Conservation (phyloP, 2,888 invertebrate species). For the Gnatocerus cornutus region DNA sequence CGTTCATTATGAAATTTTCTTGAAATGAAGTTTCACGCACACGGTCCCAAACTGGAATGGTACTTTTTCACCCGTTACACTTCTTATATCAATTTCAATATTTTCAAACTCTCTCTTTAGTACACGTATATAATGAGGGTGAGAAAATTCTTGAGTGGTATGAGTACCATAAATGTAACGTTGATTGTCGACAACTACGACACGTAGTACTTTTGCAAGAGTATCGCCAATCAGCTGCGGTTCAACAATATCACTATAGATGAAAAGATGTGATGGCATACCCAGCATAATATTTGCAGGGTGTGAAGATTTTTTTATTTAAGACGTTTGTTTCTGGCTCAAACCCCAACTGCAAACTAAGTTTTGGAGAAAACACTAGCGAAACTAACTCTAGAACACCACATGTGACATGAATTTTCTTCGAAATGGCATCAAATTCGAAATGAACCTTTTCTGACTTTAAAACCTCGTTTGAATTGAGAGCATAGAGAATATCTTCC, state of each 20-base stretch:
- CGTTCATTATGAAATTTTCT: slow-evolving; percentile 16
- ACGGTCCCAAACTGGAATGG: slow-evolving; percentile 49
- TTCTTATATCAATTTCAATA: no score
- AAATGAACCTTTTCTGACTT: slow-evolving; percentile 39
- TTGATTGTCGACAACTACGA: slow-evolving; percentile 52
- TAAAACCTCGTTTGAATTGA: slow-evolving; percentile 49
- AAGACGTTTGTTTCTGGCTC: slow-evolving; percentile 33
- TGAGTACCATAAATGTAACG: slow-evolving; percentile 50
- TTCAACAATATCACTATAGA: slow-evolving; percentile 53
- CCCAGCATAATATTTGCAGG: slow-evolving; percentile 46
- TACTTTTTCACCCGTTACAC: no score
- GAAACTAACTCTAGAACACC: no score
- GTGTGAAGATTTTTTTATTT: slow-evolving; percentile 20
- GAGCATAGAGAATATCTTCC: slow-evolving; percentile 16
- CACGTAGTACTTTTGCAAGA: slow-evolving; percentile 54
- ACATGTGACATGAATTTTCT: no score
- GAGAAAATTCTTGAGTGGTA: no score
- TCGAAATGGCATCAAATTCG: no score
- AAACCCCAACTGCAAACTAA: slow-evolving; percentile 29
- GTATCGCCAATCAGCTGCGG: slow-evolving; percentile 57
- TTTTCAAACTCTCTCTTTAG: no score
- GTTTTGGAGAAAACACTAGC: background rate
- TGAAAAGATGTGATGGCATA: slow-evolving; percentile 53
- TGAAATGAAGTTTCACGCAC: slow-evolving; percentile 41
- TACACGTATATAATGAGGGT: no score